Percentiles rank a stretch among this genome's conserved stretches.
These are phyloP conservation scores for Amazonetta brasiliensis DNA, from an alignment of 2,797 vertebrate genomes.

Conservation along the genomic window DNA sequence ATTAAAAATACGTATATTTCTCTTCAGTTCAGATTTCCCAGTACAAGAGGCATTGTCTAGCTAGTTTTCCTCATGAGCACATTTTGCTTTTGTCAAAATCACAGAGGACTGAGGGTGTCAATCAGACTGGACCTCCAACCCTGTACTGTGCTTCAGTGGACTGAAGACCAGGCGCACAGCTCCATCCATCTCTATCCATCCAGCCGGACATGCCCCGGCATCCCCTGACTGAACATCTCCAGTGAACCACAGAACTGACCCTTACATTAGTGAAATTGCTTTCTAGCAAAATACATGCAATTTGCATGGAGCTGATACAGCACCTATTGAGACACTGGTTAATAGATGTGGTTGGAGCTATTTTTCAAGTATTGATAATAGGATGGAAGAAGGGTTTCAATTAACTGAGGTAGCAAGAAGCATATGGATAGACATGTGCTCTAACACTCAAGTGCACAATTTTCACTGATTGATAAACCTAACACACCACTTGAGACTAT, in stretches of 20 bases:
- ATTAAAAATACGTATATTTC: not conserved
- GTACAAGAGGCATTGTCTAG: not conserved
- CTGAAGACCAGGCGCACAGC: not conserved
- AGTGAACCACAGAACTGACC: conserved; percentile 34
- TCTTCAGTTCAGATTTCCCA: not conserved
- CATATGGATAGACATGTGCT: conserved; percentile 46
- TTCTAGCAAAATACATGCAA: conserved; percentile 39
- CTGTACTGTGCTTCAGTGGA: not conserved
- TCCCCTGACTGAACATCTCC: not conserved
- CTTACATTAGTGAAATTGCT: conserved; percentile 48
- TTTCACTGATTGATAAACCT: conserved; percentile 76
- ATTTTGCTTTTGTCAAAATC: not conserved
- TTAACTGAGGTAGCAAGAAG: conserved; percentile 65
- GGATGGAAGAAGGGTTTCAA: conserved; percentile 58
- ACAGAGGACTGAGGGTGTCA: not conserved
- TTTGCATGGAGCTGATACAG: conserved; percentile 46
- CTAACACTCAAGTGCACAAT: conserved; percentile 71
- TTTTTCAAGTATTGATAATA: conserved; percentile 75
- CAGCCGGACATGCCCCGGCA: not conserved
- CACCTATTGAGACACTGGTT: conserved; percentile 44
- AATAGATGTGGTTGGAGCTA: conserved; percentile 60
- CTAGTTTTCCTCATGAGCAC: not conserved
- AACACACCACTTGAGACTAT: conserved; percentile 70
- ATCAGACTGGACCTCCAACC: not conserved
- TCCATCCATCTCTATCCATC: not conserved